Conservation (phyloP, 2,113 vertebrate genomes). For the Hirundichthys speculiger region DNA sequence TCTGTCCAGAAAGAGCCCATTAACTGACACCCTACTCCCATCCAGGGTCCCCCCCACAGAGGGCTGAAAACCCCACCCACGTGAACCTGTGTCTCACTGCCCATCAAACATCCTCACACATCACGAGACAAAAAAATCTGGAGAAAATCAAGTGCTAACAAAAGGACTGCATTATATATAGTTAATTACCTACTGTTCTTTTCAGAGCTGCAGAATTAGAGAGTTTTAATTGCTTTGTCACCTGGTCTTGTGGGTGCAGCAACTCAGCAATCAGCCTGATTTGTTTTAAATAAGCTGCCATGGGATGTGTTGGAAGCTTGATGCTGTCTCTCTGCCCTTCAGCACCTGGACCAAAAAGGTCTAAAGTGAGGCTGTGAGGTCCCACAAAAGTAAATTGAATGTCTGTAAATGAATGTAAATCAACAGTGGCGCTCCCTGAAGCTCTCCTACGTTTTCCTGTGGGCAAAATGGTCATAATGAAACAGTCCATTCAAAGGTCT, state of each 20-base stretch:
- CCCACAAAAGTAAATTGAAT: constrained; percentile 46
- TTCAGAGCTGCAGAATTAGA: constrained; percentile 93
- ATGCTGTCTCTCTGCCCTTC: constrained; percentile 88
- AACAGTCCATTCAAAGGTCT: constrained; percentile 25
- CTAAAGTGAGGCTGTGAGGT: constrained; percentile 19
- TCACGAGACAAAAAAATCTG: constrained; percentile 75
- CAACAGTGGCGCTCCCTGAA: constrained; percentile 43
- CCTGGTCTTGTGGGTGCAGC: constrained; percentile 90
- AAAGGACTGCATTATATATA: constrained; percentile 97
- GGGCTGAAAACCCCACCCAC: constrained; percentile 73
- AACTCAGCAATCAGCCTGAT: constrained; percentile 93
- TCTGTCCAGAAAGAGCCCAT: constrained; percentile 86
- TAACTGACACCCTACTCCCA: constrained; percentile 80
- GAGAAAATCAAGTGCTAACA: constrained; percentile 82
- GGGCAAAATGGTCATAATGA: constrained; percentile 42
- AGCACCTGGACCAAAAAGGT: constrained; percentile 57
- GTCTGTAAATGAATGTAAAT: constrained; percentile 60
- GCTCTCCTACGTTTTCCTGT: constrained; percentile 6
- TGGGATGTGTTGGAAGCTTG: constrained; percentile 87
- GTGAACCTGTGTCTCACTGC: constrained; percentile 77
- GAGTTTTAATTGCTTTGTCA: constrained; percentile 99
- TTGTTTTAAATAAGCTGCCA: constrained; percentile 99
- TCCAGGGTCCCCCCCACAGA: constrained; percentile 67
- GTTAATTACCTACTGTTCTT: constrained; percentile 96
- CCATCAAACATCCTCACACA: constrained; percentile 71